Conservation (phyloP, 2,113 vertebrate genomes). For the Chamaetylas fuelleborni region DNA sequence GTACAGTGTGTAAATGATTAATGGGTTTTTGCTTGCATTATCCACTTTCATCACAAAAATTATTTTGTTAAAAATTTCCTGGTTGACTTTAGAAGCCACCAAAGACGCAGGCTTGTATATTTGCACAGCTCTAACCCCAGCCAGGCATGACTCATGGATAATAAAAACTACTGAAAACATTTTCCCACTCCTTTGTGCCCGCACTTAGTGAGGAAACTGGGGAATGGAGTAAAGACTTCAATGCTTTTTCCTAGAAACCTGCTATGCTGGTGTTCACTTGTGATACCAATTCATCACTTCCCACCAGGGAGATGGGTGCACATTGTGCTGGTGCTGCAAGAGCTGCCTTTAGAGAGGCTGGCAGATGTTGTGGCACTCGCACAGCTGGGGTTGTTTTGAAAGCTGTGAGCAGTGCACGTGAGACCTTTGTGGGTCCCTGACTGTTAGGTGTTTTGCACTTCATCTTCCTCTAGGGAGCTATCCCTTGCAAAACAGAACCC, state of each 20-base stretch:
- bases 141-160: background rate
- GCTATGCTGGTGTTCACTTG: background rate
- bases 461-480: background rate
- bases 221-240: background rate
- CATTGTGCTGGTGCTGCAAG: fast-evolving
- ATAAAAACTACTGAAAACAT: background rate
- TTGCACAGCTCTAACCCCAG: background rate
- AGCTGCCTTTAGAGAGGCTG: background rate
- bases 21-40: background rate
- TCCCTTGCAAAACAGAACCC: background rate
- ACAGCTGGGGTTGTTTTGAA: background rate
- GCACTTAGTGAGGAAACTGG: background rate
- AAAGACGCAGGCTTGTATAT: background rate
- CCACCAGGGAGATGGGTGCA: background rate
- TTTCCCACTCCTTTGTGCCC: background rate
- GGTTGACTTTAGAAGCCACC: background rate
- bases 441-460: background rate
- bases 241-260: background rate
- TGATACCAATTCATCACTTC: background rate
- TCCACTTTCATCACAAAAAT: background rate
- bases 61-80: background rate
- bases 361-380: background rate
- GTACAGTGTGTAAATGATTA: background rate
- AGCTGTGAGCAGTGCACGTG: background rate
- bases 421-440: background rate